A percentile compares a stretch with the other conserved stretches of the same genome.
These are phyloP conservation scores for silkworm (Bombyx mori) DNA, from an alignment of 1,140 invertebrate genomes.

Conservation along the genomic window DNA sequence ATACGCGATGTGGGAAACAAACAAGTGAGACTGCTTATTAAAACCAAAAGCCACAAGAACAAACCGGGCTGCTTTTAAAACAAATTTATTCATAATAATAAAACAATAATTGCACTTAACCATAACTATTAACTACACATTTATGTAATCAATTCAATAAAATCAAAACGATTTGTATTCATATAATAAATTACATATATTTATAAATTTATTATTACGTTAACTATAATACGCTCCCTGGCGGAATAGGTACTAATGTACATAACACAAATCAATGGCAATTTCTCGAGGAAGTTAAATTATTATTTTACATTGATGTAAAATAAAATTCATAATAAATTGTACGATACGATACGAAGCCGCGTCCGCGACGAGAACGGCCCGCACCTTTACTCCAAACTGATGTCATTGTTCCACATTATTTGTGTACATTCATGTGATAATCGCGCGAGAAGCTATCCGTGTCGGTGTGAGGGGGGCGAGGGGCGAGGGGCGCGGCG, in stretches of 20 bases:
- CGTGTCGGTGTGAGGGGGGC: constrained; percentile 10
- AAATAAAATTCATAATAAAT: constrained; percentile 21
- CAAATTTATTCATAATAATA: constrained; percentile 19
- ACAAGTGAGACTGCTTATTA: too few relatives aligned
- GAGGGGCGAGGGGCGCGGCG: constrained; percentile 9
- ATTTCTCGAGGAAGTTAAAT: constrained; percentile 32
- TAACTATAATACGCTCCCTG: constrained; percentile 9
- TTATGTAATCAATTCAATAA: constrained; percentile 49
- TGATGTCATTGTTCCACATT: constrained; percentile 20
- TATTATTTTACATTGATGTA: constrained; percentile 18
- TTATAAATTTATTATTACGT: constrained; percentile 27
- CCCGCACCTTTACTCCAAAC: constrained; percentile 3
- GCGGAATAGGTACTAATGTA: constrained; percentile 30
- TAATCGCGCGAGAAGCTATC: constrained; percentile 9
- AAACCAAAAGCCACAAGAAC: too few relatives aligned
- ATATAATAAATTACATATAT: constrained; percentile 32
- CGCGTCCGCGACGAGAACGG: neutral
- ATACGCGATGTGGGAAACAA: too few relatives aligned
- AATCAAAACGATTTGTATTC: constrained; percentile 24
- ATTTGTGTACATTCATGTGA: constrained; percentile 8
- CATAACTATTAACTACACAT: constrained; percentile 53
- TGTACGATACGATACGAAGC: constrained; percentile 16
- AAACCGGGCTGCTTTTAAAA: neutral
- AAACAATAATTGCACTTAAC: constrained; percentile 59
- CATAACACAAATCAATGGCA: constrained; percentile 40